Evolutionary conservation across 2,888 invertebrate genomes (phyloP).

Genomic region (Teinopalpus imperialis): DNA sequence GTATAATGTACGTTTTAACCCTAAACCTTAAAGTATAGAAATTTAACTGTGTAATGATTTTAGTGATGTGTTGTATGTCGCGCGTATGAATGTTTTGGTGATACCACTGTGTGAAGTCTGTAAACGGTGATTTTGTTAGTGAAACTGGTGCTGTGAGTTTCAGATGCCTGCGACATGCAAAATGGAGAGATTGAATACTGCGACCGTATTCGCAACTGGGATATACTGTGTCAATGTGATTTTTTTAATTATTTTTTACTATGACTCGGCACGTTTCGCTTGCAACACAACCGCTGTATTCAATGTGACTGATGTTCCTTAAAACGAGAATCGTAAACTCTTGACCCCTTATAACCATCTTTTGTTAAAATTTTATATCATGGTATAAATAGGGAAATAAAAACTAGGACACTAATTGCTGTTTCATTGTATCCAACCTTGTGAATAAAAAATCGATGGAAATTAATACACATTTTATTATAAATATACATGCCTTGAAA

Average conservation of each 20-base stretch:
- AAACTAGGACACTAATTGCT: constrained; percentile 66
- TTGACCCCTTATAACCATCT: constrained; percentile 66
- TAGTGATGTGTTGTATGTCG: constrained; percentile 72
- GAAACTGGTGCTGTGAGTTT: constrained; percentile 76
- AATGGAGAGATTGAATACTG: constrained; percentile 46
- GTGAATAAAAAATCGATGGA: constrained; percentile 31
- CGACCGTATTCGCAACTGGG: constrained; percentile 59
- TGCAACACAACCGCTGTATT: constrained; percentile 63
- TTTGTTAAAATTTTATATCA: constrained; percentile 78
- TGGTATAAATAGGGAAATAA: constrained; percentile 75
- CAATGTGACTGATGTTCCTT: constrained; percentile 76
- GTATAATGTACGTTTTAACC: constrained; percentile 74
- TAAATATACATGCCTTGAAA: constrained; percentile 57
- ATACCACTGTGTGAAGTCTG: constrained; percentile 39
- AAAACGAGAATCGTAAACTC: constrained; percentile 55
- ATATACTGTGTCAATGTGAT: constrained; percentile 48
- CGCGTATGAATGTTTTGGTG: constrained; percentile 66
- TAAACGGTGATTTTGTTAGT: constrained; percentile 37
- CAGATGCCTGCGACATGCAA: constrained; percentile 72
- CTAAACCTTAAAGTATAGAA: constrained; percentile 57
- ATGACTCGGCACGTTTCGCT: constrained; percentile 60
- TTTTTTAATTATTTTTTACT: constrained; percentile 62
- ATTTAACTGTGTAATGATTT: constrained; percentile 61
- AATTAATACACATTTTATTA: constrained; percentile 58
- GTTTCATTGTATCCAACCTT: constrained; percentile 54